These are phyloP conservation scores for Hypsopygia costalis DNA, from an alignment of 2,888 invertebrate species.

Conservation along the genomic window DNA sequence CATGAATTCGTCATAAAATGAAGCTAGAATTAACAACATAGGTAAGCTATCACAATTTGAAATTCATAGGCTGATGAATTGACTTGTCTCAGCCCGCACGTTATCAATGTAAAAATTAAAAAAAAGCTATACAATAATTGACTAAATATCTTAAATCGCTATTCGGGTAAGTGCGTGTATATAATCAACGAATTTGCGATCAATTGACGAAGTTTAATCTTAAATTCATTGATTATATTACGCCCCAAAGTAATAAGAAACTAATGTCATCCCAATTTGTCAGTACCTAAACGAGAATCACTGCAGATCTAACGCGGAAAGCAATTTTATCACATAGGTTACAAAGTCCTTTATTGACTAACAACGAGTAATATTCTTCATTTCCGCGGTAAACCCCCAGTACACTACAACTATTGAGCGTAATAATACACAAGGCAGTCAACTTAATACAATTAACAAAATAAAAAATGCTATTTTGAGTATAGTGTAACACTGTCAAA, in stretches of 20 bases:
- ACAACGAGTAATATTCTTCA: slow-evolving; percentile 4
- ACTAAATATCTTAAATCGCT: slow-evolving; percentile 77
- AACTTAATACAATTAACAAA: slow-evolving; percentile 54
- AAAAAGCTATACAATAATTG: slow-evolving; percentile 76
- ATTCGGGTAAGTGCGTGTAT: slow-evolving; percentile 35
- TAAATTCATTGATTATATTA: slow-evolving; percentile 16
- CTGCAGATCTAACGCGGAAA: slow-evolving; percentile 14
- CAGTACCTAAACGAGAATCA: slow-evolving; percentile 42
- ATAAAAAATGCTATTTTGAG: slow-evolving; percentile 72
- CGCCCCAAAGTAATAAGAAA: slow-evolving; percentile 42
- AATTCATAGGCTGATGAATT: slow-evolving; percentile 42
- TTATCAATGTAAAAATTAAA: slow-evolving; percentile 39
- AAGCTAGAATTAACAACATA: slow-evolving; percentile 22
- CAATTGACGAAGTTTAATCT: slow-evolving; percentile 7
- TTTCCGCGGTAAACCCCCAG: slow-evolving; percentile 23
- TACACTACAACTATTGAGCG: slow-evolving; percentile 70
- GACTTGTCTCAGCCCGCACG: slow-evolving; percentile 52
- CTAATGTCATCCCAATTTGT: slow-evolving; percentile 59
- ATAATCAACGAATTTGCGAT: slow-evolving; percentile 23
- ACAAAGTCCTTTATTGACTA: neutral
- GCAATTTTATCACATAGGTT: neutral
- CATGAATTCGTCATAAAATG: neutral
- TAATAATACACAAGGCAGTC: slow-evolving; percentile 74
- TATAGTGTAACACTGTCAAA: slow-evolving; percentile 61
- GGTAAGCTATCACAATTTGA: slow-evolving; percentile 51